Evolutionary conservation across 1,140 invertebrate genomes (phyloP).

Genomic region (Aphidius ervi): DNA sequence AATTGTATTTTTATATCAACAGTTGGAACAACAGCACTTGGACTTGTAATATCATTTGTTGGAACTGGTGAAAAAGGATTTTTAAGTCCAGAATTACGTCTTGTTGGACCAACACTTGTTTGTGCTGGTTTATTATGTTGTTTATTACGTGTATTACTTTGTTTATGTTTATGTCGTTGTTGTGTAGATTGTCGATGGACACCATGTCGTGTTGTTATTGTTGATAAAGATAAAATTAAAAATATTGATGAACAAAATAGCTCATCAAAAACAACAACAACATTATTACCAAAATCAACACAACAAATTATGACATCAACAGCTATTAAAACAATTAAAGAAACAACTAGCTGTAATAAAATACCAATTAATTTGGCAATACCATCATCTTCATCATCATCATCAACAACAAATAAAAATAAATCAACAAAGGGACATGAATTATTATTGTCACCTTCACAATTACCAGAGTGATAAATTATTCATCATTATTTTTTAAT

Average conservation of each 20-base stretch:
- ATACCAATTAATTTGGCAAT: slow-evolving; percentile 3
- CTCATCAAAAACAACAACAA: slow-evolving; percentile 25
- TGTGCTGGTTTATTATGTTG: slow-evolving; percentile 60
- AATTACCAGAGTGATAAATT: slow-evolving; percentile 40
- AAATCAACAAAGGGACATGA: slow-evolving; percentile 32
- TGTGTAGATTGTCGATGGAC: slow-evolving; percentile 47
- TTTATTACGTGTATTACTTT: slow-evolving; percentile 58
- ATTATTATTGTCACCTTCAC: slow-evolving; percentile 44
- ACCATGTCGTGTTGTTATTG: slow-evolving; percentile 32
- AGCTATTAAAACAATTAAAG: slow-evolving; percentile 22
- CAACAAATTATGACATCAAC: slow-evolving; percentile 16
- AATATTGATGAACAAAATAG: slow-evolving; percentile 28
- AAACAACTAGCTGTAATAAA: neutral
- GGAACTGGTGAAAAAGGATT: slow-evolving; percentile 87
- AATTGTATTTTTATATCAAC: too few relatives aligned
- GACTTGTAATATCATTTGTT: slow-evolving; percentile 81
- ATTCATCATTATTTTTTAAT: slow-evolving; percentile 6
- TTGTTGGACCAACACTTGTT: slow-evolving; percentile 76
- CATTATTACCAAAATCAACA: slow-evolving; percentile 10
- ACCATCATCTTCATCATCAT: slow-evolving; percentile 29
- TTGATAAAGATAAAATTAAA: slow-evolving; percentile 35
- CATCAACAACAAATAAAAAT: slow-evolving; percentile 9
- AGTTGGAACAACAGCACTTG: slow-evolving; percentile 72
- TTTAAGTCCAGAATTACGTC: slow-evolving; percentile 75
- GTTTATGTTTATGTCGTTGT: slow-evolving; percentile 59